A percentile compares a stretch with the other conserved stretches of the same genome.
phyloP scores from a whole-genome alignment of 2,113 vertebrate species.

The Panthera uncia region DNA sequence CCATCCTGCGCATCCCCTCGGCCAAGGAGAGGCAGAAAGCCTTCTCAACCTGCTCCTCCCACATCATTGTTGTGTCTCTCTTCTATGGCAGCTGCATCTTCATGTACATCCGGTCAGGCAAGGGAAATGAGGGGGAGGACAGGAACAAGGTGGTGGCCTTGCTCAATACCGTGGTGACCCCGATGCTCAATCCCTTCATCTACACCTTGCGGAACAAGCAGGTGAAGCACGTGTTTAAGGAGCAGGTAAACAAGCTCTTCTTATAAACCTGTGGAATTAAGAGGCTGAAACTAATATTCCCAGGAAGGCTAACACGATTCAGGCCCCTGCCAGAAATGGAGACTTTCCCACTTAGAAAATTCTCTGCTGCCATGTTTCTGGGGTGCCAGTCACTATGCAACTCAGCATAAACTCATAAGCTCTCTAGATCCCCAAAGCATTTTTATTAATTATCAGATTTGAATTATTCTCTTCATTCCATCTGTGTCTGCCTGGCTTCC shows the following conservation, averaged over 20 bases:
- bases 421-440: not conserved
- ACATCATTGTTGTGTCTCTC: conserved; percentile 74
- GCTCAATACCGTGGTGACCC: conserved; percentile 77
- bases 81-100: conserved; percentile 80
- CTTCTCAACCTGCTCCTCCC: conserved; percentile 79
- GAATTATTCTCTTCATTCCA: not conserved
- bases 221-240: conserved; percentile 75
- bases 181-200: conserved; percentile 83
- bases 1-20: conserved; percentile 67
- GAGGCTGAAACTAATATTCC: not conserved
- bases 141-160: conserved; percentile 72
- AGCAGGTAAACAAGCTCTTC: conserved; percentile 40
- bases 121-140: conserved; percentile 50
- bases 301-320: not conserved
- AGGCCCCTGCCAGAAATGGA: not conserved
- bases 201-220: conserved; percentile 83
- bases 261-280: not conserved
- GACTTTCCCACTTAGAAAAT: not conserved
- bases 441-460: not conserved
- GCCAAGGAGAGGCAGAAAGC: conserved; percentile 68
- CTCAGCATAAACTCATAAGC: not conserved
- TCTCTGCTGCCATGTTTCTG: not conserved
- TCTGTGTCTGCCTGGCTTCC: not conserved
- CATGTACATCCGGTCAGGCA: conserved; percentile 74
- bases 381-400: not conserved